Conservation (phyloP, 2,797 vertebrate species). For the Leptatherina wallacei region DNA sequence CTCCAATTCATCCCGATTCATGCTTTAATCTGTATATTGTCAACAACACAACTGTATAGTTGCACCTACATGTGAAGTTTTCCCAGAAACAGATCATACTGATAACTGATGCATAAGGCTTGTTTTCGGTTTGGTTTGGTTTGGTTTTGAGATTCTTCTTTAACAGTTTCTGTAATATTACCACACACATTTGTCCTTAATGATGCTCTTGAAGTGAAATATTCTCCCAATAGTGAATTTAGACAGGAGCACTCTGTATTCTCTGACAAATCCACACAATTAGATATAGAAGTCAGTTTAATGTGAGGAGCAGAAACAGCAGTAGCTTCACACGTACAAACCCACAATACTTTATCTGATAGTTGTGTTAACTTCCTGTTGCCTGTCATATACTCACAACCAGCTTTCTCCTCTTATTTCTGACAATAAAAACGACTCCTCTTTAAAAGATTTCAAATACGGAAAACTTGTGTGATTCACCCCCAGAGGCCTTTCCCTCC, state of each 20-base stretch:
- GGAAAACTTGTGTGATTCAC: slow-evolving; percentile 45
- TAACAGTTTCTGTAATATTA: background rate
- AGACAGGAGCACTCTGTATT: background rate
- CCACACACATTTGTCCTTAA: slow-evolving; percentile 18
- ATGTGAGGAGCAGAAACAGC: no score
- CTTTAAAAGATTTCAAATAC: slow-evolving; percentile 45
- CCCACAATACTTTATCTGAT: no score
- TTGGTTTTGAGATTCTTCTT: no score
- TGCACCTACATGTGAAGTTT: no score
- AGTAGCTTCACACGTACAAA: no score
- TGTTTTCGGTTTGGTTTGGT: no score
- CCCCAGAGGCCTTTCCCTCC: slow-evolving; percentile 47
- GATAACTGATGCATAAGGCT: background rate
- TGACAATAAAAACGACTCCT: background rate
- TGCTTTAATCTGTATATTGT: background rate
- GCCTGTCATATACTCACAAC: background rate
- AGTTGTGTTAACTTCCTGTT: background rate
- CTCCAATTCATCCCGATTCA: background rate
- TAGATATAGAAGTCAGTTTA: no score
- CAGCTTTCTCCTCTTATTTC: background rate
- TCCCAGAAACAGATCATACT: background rate
- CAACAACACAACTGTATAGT: no score
- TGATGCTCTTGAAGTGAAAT: background rate
- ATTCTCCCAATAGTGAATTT: slow-evolving; percentile 34
- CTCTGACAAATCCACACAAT: no score